Conservation (phyloP, 2,888 invertebrate genomes). For the Ecliptopera silaceata region DNA sequence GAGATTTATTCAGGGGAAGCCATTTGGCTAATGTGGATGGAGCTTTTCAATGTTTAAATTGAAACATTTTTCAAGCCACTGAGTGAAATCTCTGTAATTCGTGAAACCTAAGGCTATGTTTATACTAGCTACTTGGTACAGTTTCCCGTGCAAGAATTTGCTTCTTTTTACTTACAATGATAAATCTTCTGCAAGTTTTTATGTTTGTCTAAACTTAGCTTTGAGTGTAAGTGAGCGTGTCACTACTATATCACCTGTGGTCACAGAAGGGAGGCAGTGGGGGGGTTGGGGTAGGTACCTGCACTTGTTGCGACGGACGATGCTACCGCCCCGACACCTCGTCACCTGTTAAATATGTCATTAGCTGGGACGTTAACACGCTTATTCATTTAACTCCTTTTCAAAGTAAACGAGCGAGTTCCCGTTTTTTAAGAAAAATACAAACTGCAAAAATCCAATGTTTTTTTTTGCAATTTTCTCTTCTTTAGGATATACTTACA, state of each 20-base stretch:
- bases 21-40: conserved; percentile 2
- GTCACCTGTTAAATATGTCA: conserved; percentile 12
- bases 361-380: conserved; percentile 10
- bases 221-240: not conserved
- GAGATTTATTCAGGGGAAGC: conserved; percentile 17
- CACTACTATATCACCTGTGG: not conserved
- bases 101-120: too few species aligned
- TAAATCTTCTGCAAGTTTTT: too few species aligned
- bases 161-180: too few species aligned
- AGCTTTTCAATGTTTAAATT: not conserved
- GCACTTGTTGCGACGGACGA: conserved; percentile 44
- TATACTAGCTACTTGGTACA: too few species aligned
- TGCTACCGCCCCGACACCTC: not conserved
- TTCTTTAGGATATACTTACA: too few species aligned
- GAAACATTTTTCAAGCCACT: not conserved
- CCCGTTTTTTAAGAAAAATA: too few species aligned
- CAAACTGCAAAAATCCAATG: too few species aligned
- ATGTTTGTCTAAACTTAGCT: too few species aligned
- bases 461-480: too few species aligned
- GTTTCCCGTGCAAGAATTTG: too few species aligned
- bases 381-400: not conserved
- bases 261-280: not conserved
- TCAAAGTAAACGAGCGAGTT: not conserved
- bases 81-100: too few species aligned
- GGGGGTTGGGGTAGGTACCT: conserved; percentile 10